A percentile compares a stretch with the other conserved stretches of the same genome.
These are phyloP conservation scores for Drosophila insularis DNA, from an alignment of 1,140 invertebrate species.

Conservation along the genomic window DNA sequence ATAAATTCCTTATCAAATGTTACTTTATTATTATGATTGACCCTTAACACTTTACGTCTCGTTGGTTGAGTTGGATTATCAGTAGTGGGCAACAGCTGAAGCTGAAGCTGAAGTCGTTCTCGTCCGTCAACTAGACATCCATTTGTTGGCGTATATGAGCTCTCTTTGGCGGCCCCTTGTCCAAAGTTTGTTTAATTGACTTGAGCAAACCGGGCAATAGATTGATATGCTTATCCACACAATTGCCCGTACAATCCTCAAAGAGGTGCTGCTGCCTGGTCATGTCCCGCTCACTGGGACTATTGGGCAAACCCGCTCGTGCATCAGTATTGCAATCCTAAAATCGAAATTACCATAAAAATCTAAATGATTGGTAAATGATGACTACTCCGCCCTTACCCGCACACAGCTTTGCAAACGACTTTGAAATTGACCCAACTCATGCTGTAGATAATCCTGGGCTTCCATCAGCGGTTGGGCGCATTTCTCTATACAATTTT, in stretches of 20 bases:
- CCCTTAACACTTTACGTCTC: neutral
- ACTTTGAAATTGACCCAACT: slow-evolving; percentile 87
- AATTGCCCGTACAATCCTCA: slow-evolving; percentile 92
- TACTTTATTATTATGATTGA: neutral
- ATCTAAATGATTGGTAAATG: neutral
- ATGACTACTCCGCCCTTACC: slow-evolving; percentile 53
- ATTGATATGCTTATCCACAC: slow-evolving; percentile 91
- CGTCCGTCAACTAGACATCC: neutral
- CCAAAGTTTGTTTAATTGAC: slow-evolving; percentile 87
- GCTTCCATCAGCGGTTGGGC: slow-evolving; percentile 88
- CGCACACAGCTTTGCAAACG: slow-evolving; percentile 93
- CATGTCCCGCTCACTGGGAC: slow-evolving; percentile 87
- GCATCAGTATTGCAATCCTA: slow-evolving; percentile 90
- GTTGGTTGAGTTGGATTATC: neutral
- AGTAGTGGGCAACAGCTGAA: neutral
- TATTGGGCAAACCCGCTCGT: slow-evolving; percentile 88
- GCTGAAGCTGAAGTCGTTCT: neutral
- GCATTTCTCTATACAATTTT: slow-evolving; percentile 92
- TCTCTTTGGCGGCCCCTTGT: slow-evolving; percentile 49
- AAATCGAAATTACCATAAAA: neutral
- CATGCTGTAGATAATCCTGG: slow-evolving; percentile 89
- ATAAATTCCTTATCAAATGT: slow-evolving; percentile 5
- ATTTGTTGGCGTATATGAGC: neutral
- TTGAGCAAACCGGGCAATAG: slow-evolving; percentile 89
- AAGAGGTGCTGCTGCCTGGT: slow-evolving; percentile 88